phyloP scores from a whole-genome alignment of 2,797 vertebrate species.

The Echiichthys vipera region DNA sequence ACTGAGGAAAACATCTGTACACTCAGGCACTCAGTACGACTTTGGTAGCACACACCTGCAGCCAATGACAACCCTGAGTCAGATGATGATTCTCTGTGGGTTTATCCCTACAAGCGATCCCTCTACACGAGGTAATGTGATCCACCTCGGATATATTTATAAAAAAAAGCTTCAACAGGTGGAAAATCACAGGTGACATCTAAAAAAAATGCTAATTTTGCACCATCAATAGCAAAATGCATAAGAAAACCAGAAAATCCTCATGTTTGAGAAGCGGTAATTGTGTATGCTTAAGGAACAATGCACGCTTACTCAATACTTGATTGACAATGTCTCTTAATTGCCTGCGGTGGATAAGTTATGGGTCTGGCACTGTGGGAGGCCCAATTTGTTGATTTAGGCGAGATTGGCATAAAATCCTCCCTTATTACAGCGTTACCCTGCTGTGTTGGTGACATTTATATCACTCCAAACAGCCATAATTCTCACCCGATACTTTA shows the following conservation, averaged over 20 bases:
- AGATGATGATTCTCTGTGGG: neutral
- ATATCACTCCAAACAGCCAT: neutral
- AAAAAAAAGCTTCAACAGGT: neutral
- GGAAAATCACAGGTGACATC: neutral
- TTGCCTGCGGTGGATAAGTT: neutral
- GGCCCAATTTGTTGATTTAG: neutral
- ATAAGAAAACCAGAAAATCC: neutral
- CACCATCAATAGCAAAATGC: neutral
- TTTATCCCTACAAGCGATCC: neutral
- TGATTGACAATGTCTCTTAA: neutral
- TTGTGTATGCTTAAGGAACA: neutral
- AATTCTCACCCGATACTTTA: conserved; percentile 19
- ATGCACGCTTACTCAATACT: neutral
- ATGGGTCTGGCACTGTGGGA: neutral
- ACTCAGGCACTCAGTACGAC: neutral
- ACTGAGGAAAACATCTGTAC: neutral
- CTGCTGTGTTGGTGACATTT: conserved; percentile 19
- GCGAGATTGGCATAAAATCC: conserved; percentile 11
- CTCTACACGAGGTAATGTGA: neutral
- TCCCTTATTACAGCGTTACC: neutral
- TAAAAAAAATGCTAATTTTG: neutral
- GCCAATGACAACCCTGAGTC: neutral
- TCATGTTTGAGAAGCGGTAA: neutral
- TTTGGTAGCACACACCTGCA: neutral
- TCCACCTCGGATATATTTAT: neutral